These are phyloP conservation scores for Lagocephalus sceleratus DNA, from an alignment of 2,797 vertebrate species.

Conservation along the genomic window DNA sequence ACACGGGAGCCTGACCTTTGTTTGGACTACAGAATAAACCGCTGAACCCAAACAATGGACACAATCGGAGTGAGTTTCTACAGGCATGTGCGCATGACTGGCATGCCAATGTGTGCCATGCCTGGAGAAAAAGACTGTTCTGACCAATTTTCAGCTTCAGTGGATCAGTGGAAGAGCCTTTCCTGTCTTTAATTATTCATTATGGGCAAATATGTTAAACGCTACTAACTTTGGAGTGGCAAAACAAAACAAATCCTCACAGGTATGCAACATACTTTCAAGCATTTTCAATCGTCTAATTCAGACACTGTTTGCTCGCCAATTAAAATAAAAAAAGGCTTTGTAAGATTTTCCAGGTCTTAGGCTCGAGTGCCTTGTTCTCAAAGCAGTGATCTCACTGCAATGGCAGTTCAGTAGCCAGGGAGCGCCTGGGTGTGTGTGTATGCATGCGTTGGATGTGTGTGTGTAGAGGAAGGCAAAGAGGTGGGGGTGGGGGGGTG, in stretches of 20 bases:
- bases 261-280: constrained; percentile 1
- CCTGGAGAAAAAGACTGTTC: constrained; percentile 26
- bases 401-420: constrained; percentile 71
- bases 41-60: constrained; percentile 16
- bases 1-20: not conserved
- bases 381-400: constrained; percentile 71
- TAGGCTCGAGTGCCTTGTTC: constrained; percentile 50
- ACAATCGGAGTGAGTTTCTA: constrained; percentile 8
- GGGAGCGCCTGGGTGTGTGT: constrained; percentile 61
- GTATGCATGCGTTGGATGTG: constrained; percentile 19
- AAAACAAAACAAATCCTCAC: constrained; percentile 8
- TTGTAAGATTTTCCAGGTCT: constrained; percentile 37
- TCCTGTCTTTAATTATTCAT: constrained; percentile 7
- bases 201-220: too few species aligned
- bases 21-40: constrained; percentile 16
- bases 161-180: not conserved
- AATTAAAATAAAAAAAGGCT: constrained; percentile 19
- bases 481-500: constrained; percentile 13
- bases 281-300: constrained; percentile 18
- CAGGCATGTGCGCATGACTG: constrained; percentile 31
- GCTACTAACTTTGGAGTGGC: not conserved
- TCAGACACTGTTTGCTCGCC: constrained; percentile 10
- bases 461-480: constrained; percentile 19
- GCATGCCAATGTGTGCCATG: constrained; percentile 23
- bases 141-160: constrained; percentile 29